A percentile compares a stretch with the other conserved stretches of the same genome.
Evolutionary conservation across 2,888 invertebrate genomes (phyloP).

Genomic region (Gymnosoma rotundatum): DNA sequence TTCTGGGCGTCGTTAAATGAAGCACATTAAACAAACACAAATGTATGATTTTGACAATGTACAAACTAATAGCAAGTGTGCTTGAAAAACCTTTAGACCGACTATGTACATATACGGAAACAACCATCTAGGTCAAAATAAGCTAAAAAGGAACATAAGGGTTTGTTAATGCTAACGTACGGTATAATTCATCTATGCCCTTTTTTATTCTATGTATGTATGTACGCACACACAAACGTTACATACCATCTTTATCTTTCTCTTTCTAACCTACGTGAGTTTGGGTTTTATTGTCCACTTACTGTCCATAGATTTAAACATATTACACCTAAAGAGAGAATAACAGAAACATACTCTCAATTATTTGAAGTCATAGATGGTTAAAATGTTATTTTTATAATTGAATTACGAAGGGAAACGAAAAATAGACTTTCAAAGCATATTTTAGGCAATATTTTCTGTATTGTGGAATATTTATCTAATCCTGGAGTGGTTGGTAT

Average conservation of each 20-base stretch:
- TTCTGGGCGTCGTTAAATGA: background rate
- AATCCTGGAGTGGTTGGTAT: conserved; percentile 15
- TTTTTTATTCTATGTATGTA: background rate
- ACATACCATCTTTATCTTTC: background rate
- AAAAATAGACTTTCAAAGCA: background rate
- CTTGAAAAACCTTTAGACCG: conserved; percentile 15
- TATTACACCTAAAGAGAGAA: background rate
- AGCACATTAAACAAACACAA: conserved; percentile 12
- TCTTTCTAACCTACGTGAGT: background rate
- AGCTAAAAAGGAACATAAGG: conserved; percentile 15
- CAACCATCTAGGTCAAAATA: conserved; percentile 10
- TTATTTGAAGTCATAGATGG: background rate
- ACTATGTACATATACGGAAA: conserved; percentile 8
- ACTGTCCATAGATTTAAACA: background rate
- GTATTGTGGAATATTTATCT: background rate
- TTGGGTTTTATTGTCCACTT: conserved; percentile 25
- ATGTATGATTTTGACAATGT: conserved; percentile 20
- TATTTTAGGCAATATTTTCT: background rate
- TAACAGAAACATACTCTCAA: background rate
- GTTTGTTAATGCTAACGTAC: conserved; percentile 9
- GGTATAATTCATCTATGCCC: background rate
- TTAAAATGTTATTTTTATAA: background rate
- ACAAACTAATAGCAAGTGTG: background rate
- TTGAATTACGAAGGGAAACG: background rate
- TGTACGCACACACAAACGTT: background rate